Evolutionary conservation across 2,113 vertebrate genomes (phyloP), one percentile per base, ranked within the genome.

Genomic region (Neodon shergylaensis): DNA sequence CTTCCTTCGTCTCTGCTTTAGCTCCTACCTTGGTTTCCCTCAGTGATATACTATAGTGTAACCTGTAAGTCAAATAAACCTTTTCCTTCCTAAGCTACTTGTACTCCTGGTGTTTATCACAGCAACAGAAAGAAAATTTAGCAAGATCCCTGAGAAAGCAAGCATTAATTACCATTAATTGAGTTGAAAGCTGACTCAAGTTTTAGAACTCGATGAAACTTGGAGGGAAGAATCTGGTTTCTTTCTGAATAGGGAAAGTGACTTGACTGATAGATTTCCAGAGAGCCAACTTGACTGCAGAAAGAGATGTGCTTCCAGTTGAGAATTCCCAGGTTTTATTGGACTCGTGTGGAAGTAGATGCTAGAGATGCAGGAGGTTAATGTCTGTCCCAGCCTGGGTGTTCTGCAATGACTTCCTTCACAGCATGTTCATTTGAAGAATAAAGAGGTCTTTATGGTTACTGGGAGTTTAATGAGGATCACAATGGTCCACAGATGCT

Each of bases 391-490:
- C 92, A 96, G 93, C 92, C 93, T 97, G 96, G 94, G 92, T 91
- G 28, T 90, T 96, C 93, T 76, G 70, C 88, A 95, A 96, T 91
- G 96, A 94, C 94, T 94, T 96, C 89, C 84, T 97, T 97, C 97
- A 81, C 94, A 98, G 95, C 42, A 0, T 96, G 94, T 87, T 96
- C 90, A 92, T 95, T 96, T 97, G 90, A 96, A 97, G 92, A 95
- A 96, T 97, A 96, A 97, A 96, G 92, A 94, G 92, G 84, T 96
- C 91, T 97, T 96, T 92, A 97, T 3, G 74, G 94, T 97, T 97
- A 90, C 90, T 91, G 88, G 92, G 96, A 95, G 79, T 94, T 96
- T 98, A 97, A 97, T 97, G 98, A 97, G 93, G 83, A 96, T 92
- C 82, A 96, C 92, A 94, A 82, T 95, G 95, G 63, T 36, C 86